Base-by-base conservation (phyloP, 92 coral and sea anemone species). In the Diadumene lineata region DNA sequence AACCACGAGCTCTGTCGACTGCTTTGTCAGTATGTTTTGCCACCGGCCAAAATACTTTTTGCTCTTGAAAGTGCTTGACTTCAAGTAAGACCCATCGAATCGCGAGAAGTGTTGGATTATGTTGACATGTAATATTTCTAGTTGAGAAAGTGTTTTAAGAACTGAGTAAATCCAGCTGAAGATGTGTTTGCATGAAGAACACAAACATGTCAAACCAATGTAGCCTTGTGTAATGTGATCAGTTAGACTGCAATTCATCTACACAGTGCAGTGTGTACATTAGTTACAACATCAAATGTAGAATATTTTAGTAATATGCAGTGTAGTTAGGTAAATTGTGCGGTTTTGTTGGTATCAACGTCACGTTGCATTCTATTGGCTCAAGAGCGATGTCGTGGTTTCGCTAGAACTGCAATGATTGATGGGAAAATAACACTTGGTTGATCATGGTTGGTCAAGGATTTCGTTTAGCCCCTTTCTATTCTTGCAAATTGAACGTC, bases 121-220 rank as follows among this genome's bases (percentile, higher is more conserved):
- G 51, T 72, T 72, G 57, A 22, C 77, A 48, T 23, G 66, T 56
- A 72, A 72, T 72, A 34, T 72, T 29, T 19, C 77, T 61, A 48
- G 38, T 34, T 28, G 66, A 72, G 48, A 72, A 50, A 28, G 27
- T 33, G 55, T 56, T 34, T 57, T 72, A 23, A 74, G 64, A 46
- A 44, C 79, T 74, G 79, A 43, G 50, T 23, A 74, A 74, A 74
- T 46, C 34, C 79, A 74, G 79, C 70, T 62, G 55, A 61, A 43
- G 48, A 46, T 22, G 55, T 43, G 34, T 43, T 74, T 48, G 48
- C 63, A 23, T 31, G 6, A 30, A 21, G n/a, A 25, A 63, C n/a
- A 61, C 53, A 60, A 60, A 74, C 24, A 74, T 34, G 46, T 72
- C 77, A 57, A 56, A 19, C 22, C 31, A 22, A 58, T 1, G 23